Percentiles rank a stretch among this genome's conserved stretches.
These are phyloP conservation scores for Acanthurus leucopareius DNA, from an alignment of 2,797 vertebrate species.

Conservation along the genomic window DNA sequence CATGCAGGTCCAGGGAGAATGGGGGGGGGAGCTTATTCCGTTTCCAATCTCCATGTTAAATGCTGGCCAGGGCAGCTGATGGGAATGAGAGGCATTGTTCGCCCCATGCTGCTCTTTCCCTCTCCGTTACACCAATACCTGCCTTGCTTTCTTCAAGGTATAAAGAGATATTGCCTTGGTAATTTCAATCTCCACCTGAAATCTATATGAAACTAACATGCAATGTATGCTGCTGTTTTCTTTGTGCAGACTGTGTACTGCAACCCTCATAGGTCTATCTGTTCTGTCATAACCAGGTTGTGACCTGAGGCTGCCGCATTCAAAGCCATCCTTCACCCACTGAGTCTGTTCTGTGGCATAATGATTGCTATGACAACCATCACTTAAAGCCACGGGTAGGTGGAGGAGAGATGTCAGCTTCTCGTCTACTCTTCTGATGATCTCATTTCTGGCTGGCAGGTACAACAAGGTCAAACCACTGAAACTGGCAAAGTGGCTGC, in stretches of 20 bases:
- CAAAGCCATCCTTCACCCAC: constrained; percentile 84
- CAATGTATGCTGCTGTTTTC: constrained; percentile 69
- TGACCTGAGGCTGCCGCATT: constrained; percentile 83
- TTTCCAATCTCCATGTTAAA: constrained; percentile 90
- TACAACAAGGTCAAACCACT: constrained; percentile 85
- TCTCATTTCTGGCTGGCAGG: constrained; percentile 86
- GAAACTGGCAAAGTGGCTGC: constrained; percentile 83
- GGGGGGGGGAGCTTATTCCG: constrained; percentile 83
- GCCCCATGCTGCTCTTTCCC: constrained; percentile 68
- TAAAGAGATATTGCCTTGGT: constrained; percentile 58
- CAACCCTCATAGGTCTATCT: constrained; percentile 69
- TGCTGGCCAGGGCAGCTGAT: constrained; percentile 85
- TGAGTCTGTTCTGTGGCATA: constrained; percentile 83
- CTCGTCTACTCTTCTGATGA: constrained; percentile 84
- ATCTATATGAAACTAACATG: constrained; percentile 61
- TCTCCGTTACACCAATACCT: constrained; percentile 78
- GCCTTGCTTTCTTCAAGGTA: constrained; percentile 69
- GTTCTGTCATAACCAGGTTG: constrained; percentile 84
- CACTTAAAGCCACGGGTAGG: constrained; percentile 86
- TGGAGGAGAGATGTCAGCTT: constrained; percentile 84
- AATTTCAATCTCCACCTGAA: constrained; percentile 61
- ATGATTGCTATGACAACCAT: constrained; percentile 90
- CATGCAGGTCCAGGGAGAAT: constrained; percentile 87
- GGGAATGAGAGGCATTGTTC: constrained; percentile 86
- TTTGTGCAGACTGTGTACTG: constrained; percentile 57